Conservation (phyloP, 1,140 invertebrate genomes). For the Orussus abietinus region DNA sequence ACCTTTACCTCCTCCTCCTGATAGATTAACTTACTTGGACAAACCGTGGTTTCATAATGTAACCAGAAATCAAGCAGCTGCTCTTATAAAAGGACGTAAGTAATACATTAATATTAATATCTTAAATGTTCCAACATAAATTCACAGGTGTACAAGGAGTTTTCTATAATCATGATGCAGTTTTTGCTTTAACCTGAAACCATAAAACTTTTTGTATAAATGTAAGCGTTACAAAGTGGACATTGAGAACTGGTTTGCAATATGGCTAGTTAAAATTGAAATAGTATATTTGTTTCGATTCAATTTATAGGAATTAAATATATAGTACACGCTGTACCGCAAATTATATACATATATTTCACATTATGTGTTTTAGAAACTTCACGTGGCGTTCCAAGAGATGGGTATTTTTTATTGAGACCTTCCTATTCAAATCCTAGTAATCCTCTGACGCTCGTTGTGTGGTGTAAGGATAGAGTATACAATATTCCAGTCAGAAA, state of each 20-base stretch:
- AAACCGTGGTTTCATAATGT: slow-evolving; percentile 50
- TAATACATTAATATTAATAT: slow-evolving; percentile 5
- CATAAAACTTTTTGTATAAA: background rate
- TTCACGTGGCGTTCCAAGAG: slow-evolving; percentile 13
- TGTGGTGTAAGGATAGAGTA: slow-evolving; percentile 46
- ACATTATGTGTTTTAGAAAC: background rate
- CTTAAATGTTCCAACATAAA: slow-evolving; percentile 11
- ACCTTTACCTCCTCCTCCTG: slow-evolving; percentile 44
- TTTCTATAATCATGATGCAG: too few species aligned
- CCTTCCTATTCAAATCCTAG: slow-evolving; percentile 42
- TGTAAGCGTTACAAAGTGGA: slow-evolving; percentile 3
- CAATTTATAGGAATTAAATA: background rate
- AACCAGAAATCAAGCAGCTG: slow-evolving; percentile 40
- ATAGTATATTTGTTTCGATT: slow-evolving; percentile 1
- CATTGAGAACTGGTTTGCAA: background rate
- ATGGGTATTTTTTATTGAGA: slow-evolving; percentile 47
- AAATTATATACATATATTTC: slow-evolving; percentile 2
- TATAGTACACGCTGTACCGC: background rate
- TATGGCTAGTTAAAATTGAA: background rate
- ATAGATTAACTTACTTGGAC: slow-evolving; percentile 38
- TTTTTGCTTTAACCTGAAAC: background rate
- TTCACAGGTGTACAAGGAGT: too few species aligned
- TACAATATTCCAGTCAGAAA: slow-evolving; percentile 48
- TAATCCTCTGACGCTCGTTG: slow-evolving; percentile 42
- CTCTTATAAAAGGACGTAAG: slow-evolving; percentile 45